Evolutionary conservation across 2,888 invertebrate genomes (phyloP).

Genomic region (Stegana nigrithorax): DNA sequence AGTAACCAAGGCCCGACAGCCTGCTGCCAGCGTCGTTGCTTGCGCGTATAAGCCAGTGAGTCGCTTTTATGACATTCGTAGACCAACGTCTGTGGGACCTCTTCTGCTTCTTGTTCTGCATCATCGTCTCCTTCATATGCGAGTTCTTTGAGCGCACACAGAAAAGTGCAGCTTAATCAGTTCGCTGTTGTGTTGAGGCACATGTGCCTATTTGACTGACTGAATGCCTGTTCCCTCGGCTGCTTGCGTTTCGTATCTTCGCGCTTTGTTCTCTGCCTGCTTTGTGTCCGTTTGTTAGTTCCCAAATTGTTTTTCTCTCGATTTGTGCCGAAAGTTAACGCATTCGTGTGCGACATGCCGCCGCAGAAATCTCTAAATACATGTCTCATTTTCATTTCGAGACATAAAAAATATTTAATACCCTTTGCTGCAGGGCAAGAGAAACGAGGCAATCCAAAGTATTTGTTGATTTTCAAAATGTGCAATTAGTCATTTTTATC

Average conservation of each 20-base stretch:
- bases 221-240: too few relatives aligned
- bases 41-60: neutral
- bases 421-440: too few relatives aligned
- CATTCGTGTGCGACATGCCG: conserved; percentile 24
- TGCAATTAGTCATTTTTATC: conserved; percentile 55
- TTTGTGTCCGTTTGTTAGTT: neutral
- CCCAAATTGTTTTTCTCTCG: conserved; percentile 26
- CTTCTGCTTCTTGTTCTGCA: conserved; percentile 3
- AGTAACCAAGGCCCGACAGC: conserved; percentile 6
- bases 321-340: neutral
- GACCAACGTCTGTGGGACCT: too few relatives aligned
- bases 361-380: neutral
- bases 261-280: conserved; percentile 25
- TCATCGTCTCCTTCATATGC: neutral
- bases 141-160: too few relatives aligned
- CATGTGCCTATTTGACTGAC: too few relatives aligned
- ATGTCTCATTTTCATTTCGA: conserved; percentile 2
- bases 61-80: neutral
- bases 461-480: conserved; percentile 50
- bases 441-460: too few relatives aligned
- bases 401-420: conserved; percentile 5
- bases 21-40: neutral
- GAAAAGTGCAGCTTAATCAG: conserved; percentile 13
- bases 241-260: too few relatives aligned
- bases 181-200: too few relatives aligned